phyloP scores from a whole-genome alignment of 2,888 invertebrate species.

The Cephus nigrinus region DNA sequence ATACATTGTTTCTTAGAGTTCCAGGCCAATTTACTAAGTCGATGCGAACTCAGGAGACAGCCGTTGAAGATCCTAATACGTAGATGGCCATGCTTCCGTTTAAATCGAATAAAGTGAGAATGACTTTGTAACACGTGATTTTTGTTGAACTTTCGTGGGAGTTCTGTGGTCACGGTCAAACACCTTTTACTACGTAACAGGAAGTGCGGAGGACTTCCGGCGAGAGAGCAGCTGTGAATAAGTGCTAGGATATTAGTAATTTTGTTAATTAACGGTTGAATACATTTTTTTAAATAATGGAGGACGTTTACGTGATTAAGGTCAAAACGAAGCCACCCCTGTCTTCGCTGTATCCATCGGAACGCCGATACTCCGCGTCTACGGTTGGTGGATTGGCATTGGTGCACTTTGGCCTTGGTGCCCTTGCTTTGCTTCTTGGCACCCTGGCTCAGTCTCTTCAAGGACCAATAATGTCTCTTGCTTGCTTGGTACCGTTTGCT shows the following conservation, averaged over 20 bases:
- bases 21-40: not conserved
- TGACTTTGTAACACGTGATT: not conserved
- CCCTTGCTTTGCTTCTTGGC: conserved; percentile 71
- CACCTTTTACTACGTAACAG: conserved; percentile 20
- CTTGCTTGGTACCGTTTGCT: conserved; percentile 50
- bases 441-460: conserved; percentile 65
- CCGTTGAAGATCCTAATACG: not conserved
- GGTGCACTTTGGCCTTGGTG: conserved; percentile 73
- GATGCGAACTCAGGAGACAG: not conserved
- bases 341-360: conserved; percentile 73
- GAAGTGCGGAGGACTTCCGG: conserved; percentile 33
- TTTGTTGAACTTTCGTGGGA: not conserved
- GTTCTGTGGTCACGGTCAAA: conserved; percentile 30
- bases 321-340: conserved; percentile 74
- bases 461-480: conserved; percentile 45
- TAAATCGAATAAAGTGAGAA: not conserved
- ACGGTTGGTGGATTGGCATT: conserved; percentile 75
- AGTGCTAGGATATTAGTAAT: not conserved
- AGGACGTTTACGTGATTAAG: conserved; percentile 77
- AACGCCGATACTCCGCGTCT: conserved; percentile 75
- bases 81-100: not conserved
- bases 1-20: not conserved
- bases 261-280: not conserved
- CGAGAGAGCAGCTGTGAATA: not conserved
- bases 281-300: conserved; percentile 64